Evolutionary conservation across 2,797 vertebrate species (phyloP), one percentile per base, ranked within the genome.

Genomic region (Eulemur mongoz): DNA sequence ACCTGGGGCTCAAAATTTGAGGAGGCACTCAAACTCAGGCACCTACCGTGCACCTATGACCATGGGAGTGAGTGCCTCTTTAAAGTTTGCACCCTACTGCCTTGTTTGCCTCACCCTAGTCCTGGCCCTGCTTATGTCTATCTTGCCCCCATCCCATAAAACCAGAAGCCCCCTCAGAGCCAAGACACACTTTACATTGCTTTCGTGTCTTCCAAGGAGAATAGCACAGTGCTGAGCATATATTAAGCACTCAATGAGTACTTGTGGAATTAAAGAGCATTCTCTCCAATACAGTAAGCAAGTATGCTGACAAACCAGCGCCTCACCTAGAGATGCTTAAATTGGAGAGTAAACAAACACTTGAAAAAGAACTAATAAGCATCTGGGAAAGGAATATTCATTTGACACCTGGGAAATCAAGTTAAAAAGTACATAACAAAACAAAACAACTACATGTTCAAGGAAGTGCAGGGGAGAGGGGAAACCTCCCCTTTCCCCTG

Each of bases 321-420:
- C 1, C 72, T 59, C 30, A 54, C 12, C 38, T 86, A 30, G 61
- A 86, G 80, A 86, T 54, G 30, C n/a, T 93, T 89, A 82, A 92
- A 79, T 69, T 38, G n/a, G 50, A 72, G 30, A 93, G 11, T 30
- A 95, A 94, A 87, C 18, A 88, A 61, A 82, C 70, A 81, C 30
- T 43, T 89, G 75, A 94, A 95, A 96, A 95, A 78, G 63, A 94
- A 45, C n/a, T 88, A 69, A 70, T n/a, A 95, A 84, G 82, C 48
- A 88, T 88, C 48, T 91, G 35, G 69, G 54, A 88, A 93, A 81
- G 75, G 65, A 91, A 32, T 70, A 93, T 82, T 85, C 45, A 82
- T 85, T 43, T 94, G 81, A 96, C 17, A 91, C 14, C 17, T 87
- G 14, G 70, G 67, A 96, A 94, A 92, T 70, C 45, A 59, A 59